Conservation (phyloP, 2,888 invertebrate species). For the Eubasilissa splendida region DNA sequence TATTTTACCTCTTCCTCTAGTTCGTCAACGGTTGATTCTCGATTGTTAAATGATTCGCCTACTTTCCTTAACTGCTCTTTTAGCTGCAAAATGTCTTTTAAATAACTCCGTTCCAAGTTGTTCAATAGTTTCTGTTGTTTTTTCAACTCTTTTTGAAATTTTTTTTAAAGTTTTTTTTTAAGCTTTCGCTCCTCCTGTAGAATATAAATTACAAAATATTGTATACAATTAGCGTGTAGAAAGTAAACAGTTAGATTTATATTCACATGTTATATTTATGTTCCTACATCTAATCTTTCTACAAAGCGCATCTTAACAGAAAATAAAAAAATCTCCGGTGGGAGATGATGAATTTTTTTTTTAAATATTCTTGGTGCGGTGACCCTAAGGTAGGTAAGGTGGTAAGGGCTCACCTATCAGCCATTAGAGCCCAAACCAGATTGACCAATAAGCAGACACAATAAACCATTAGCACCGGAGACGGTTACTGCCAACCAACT, state of each 20-base stretch:
- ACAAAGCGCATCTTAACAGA: too few relatives aligned
- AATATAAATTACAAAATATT: background rate
- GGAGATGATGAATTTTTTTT: too few relatives aligned
- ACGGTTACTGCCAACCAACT: too few relatives aligned
- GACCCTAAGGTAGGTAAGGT: too few relatives aligned
- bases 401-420: too few relatives aligned
- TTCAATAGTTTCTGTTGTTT: background rate
- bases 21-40: background rate
- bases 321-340: too few relatives aligned
- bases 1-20: background rate
- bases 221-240: too few relatives aligned
- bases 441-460: too few relatives aligned
- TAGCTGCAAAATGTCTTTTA: background rate
- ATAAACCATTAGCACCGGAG: too few relatives aligned
- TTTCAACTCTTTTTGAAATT: background rate
- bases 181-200: background rate
- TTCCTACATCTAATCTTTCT: background rate
- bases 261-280: background rate
- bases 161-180: background rate
- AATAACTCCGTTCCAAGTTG: background rate
- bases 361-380: too few relatives aligned
- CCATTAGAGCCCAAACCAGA: too few relatives aligned
- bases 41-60: background rate
- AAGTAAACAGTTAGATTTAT: too few relatives aligned
- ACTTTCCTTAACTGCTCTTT: background rate